These are phyloP conservation scores for Sebastes itinus DNA, from an alignment of 2,797 vertebrate species.

Conservation along the genomic window DNA sequence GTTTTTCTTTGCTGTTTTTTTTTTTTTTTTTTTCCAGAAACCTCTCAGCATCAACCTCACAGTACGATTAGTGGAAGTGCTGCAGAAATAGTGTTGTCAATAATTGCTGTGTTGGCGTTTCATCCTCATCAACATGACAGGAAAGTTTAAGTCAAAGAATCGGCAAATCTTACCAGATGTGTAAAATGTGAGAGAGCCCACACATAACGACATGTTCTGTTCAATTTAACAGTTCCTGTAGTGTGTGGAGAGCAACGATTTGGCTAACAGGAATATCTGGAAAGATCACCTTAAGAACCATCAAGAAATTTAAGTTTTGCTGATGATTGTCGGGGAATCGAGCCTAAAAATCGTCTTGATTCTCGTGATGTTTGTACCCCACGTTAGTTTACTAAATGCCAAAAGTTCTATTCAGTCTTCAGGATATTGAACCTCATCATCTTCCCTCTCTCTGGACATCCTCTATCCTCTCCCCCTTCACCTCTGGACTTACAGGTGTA, in stretches of 20 bases:
- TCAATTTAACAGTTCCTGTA: no score
- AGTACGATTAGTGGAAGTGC: not conserved
- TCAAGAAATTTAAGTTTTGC: no score
- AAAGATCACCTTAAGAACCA: no score
- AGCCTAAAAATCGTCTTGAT: no score
- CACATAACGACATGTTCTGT: no score
- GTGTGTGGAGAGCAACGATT: no score
- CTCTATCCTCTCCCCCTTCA: not conserved
- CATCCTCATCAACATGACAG: not conserved
- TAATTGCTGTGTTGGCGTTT: slow-evolving; percentile 8
- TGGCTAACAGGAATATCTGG: no score
- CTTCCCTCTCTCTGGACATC: slow-evolving; percentile 18
- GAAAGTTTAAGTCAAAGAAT: not conserved
- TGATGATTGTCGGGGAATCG: no score
- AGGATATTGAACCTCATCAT: slow-evolving; percentile 38
- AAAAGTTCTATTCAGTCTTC: no score
- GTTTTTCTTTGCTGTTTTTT: not conserved
- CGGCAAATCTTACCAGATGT: not conserved
- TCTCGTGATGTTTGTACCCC: no score
- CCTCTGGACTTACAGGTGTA: slow-evolving; percentile 87
- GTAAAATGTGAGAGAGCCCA: not conserved
- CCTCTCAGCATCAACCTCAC: not conserved
- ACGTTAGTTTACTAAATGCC: no score
- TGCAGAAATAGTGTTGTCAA: not conserved
- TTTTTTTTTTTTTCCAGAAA: not conserved